These are phyloP conservation scores for Nannoperca australis DNA, from an alignment of 2,797 vertebrate genomes.

Conservation along the genomic window DNA sequence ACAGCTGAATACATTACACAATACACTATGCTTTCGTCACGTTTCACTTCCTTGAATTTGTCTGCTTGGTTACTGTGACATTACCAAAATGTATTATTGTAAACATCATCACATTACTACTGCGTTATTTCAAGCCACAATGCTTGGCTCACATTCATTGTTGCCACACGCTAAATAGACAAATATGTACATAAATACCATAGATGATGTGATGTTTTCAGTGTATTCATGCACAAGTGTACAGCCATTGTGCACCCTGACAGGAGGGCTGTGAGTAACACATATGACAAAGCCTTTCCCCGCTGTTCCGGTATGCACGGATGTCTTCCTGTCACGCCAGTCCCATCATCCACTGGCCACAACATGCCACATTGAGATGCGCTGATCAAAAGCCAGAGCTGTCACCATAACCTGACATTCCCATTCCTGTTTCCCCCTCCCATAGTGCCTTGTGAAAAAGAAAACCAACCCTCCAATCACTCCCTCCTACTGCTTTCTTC, in stretches of 20 bases:
- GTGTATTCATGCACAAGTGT: constrained; percentile 57
- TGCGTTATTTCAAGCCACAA: neutral
- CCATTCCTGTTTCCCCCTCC: constrained; percentile 49
- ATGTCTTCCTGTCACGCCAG: constrained; percentile 71
- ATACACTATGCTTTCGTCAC: neutral
- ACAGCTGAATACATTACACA: constrained; percentile 10
- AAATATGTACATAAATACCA: constrained; percentile 33
- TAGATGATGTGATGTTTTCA: constrained; percentile 41
- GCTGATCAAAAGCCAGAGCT: constrained; percentile 81
- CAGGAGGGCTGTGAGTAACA: constrained; percentile 59
- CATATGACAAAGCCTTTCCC: constrained; percentile 69
- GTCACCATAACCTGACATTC: constrained; percentile 71
- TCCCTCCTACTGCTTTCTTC: constrained; percentile 11
- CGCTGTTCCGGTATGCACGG: constrained; percentile 52
- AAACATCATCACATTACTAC: neutral
- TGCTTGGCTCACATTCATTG: neutral
- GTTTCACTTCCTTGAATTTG: constrained; percentile 7
- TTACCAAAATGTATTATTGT: neutral
- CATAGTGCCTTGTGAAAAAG: constrained; percentile 25
- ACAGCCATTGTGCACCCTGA: constrained; percentile 45
- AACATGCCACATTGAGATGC: constrained; percentile 66
- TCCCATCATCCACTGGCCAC: constrained; percentile 71
- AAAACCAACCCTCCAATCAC: constrained; percentile 38
- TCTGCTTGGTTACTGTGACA: constrained; percentile 4
- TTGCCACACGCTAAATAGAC: constrained; percentile 16